Conservation (phyloP, 2,113 vertebrate species). For the Xenus cinereus region DNA sequence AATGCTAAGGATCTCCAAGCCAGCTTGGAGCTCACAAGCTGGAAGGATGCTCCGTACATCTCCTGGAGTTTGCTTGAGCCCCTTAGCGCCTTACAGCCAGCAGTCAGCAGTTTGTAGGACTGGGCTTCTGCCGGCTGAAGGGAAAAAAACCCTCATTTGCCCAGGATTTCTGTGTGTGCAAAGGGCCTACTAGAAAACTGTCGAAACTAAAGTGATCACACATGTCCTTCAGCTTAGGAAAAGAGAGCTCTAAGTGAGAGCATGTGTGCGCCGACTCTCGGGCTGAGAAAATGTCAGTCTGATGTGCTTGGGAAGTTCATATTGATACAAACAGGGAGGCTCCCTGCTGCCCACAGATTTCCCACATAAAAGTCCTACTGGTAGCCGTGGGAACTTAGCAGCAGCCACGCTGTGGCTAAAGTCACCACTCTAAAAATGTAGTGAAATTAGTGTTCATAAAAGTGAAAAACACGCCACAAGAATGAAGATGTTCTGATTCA, state of each 20-base stretch:
- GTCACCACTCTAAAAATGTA: slow-evolving; percentile 52
- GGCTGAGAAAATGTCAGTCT: slow-evolving; percentile 64
- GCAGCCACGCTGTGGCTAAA: slow-evolving; percentile 63
- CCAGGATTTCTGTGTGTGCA: background rate
- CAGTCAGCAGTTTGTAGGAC: background rate
- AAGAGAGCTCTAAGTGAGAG: slow-evolving; percentile 59
- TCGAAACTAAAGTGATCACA: slow-evolving; percentile 40
- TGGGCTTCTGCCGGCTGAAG: background rate
- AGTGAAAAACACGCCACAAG: slow-evolving; percentile 60
- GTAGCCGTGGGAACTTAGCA: slow-evolving; percentile 64
- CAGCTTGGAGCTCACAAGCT: fast-evolving
- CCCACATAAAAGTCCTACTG: slow-evolving; percentile 71
- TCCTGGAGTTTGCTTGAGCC: background rate
- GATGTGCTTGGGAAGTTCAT: slow-evolving; percentile 64
- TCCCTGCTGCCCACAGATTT: slow-evolving; percentile 70
- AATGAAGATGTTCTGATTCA: slow-evolving; percentile 60
- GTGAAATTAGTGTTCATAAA: slow-evolving; percentile 64
- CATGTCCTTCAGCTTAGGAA: slow-evolving; percentile 39
- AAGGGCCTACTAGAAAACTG: background rate
- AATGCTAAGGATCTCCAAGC: background rate
- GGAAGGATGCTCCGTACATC: background rate
- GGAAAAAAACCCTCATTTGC: background rate
- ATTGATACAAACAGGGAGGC: slow-evolving; percentile 69
- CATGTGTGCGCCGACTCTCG: slow-evolving; percentile 49
- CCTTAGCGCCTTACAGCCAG: background rate